phyloP scores from a whole-genome alignment of 2,797 vertebrate species.

The Micromesistius poutassou region DNA sequence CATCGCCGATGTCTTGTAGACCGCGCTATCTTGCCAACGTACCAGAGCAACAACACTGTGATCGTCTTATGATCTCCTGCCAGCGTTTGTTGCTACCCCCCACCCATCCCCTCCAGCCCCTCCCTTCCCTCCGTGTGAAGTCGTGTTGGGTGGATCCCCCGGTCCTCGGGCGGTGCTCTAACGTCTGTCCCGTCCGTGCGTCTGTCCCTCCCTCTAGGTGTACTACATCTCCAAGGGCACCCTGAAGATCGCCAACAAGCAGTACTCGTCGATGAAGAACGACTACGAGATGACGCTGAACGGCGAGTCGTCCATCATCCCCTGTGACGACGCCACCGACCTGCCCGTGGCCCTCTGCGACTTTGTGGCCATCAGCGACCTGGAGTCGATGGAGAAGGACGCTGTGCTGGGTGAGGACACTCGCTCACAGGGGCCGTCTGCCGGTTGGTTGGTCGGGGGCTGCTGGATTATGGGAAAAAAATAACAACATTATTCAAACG shows the following conservation, averaged over 20 bases:
- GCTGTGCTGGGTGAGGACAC: slow-evolving; percentile 84
- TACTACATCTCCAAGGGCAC: slow-evolving; percentile 91
- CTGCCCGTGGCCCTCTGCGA: slow-evolving; percentile 90
- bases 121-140: too few species aligned
- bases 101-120: too few species aligned
- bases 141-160: too few species aligned
- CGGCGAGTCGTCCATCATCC: slow-evolving; percentile 83
- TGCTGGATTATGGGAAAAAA: too few species aligned
- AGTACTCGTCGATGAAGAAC: slow-evolving; percentile 90
- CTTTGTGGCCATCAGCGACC: slow-evolving; percentile 83
- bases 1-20: slow-evolving; percentile 53
- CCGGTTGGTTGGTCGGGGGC: too few species aligned
- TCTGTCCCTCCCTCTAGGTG: slow-evolving; percentile 74
- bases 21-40: slow-evolving; percentile 51
- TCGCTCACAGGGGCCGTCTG: too few species aligned
- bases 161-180: too few species aligned
- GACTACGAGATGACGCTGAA: slow-evolving; percentile 81
- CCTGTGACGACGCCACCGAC: slow-evolving; percentile 85
- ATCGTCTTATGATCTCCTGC: slow-evolving; percentile 63
- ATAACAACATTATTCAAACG: too few species aligned
- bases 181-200: too few species aligned
- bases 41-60: slow-evolving; percentile 51
- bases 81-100: slow-evolving; percentile 51
- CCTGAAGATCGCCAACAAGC: slow-evolving; percentile 97
- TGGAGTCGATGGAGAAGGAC: slow-evolving; percentile 86